Evolutionary conservation across 2,888 invertebrate genomes (phyloP).

Genomic region (Erebia palarica): DNA sequence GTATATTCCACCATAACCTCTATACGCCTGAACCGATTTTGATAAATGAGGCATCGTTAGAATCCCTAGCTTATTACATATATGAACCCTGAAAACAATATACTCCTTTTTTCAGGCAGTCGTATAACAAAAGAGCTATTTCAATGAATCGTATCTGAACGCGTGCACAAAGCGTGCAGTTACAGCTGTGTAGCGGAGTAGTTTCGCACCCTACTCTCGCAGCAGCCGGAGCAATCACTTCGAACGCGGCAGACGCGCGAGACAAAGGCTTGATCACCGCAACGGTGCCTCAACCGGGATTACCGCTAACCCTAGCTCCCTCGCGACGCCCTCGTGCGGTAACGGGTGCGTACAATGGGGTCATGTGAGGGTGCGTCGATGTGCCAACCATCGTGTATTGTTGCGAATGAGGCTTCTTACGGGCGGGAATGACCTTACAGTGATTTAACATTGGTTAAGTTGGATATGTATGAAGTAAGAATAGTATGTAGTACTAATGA

Average conservation of each 20-base stretch:
- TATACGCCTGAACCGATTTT: too few relatives aligned
- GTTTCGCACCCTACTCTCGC: background rate
- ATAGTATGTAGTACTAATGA: too few relatives aligned
- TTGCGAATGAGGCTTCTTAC: background rate
- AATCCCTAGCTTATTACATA: too few relatives aligned
- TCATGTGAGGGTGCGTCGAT: background rate
- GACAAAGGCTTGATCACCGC: background rate
- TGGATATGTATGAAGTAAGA: too few relatives aligned
- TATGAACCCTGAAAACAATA: too few relatives aligned
- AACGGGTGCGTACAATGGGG: background rate
- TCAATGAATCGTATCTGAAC: too few relatives aligned
- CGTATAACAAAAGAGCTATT: too few relatives aligned
- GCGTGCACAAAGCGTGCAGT: background rate
- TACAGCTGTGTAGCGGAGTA: background rate
- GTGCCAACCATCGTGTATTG: background rate
- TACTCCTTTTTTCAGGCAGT: too few relatives aligned
- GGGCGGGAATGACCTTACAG: background rate
- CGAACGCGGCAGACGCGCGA: background rate
- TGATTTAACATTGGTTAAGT: too few relatives aligned
- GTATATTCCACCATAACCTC: too few relatives aligned
- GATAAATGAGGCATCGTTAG: too few relatives aligned
- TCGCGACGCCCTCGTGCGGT: background rate
- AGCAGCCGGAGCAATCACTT: conserved; percentile 3
- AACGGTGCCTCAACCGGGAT: background rate
- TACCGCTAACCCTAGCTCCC: background rate